Evolutionary conservation across 92 coral and sea anemone genomes (phyloP), one percentile per base, ranked within the genome.

Genomic region (Parazoanthus swiftii): DNA sequence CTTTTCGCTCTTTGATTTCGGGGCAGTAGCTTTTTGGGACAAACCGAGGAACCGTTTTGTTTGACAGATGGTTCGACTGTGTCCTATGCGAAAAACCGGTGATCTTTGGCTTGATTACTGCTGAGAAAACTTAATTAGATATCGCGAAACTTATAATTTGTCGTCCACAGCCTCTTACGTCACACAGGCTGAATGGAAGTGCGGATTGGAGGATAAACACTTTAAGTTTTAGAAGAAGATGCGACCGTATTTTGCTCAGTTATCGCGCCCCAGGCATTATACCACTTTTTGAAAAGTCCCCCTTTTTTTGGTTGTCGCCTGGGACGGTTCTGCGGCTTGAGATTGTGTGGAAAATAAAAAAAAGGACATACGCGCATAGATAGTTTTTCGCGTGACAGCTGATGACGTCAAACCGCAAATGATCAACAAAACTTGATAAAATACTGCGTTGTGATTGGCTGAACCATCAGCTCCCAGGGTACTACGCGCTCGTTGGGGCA

Each of bases 321-420:
- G 56, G 44, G 56, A 84, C 42, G 44, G 14, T 44, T 67, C 51
- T n/a, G 59, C 11, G 54, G 77, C 63, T 70, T 73, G 79, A 71
- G 66, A 43, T 73, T 29, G 66, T 35, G 79, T 84, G 66, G 43
- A 84, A 83, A 84, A 29, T 50, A 21, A n/a, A 71, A 84, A 35
- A 84, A 71, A 71, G 37, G 65, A 71, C 50, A 76, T 56, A 73
- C 88, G 33, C 33, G 33, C 33, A 29, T 0, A 85, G 67, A 82
- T 83, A 77, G 33, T 71, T 25, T 74, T 92, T 89, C 94, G 92
- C 90, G 86, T 87, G 96, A 88, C 93, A 92, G 90, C 86, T 84
- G 59, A 80, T 93, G 98, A 95, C 98, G 98, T 95, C 98, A 95
- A 70, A 77, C 87, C 89, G 77, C 89, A 90, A 91, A 92, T 90